Evolutionary conservation across 2,797 vertebrate genomes (phyloP), one percentile per base, ranked within the genome.

Genomic region (Hozukius guyotensis): DNA sequence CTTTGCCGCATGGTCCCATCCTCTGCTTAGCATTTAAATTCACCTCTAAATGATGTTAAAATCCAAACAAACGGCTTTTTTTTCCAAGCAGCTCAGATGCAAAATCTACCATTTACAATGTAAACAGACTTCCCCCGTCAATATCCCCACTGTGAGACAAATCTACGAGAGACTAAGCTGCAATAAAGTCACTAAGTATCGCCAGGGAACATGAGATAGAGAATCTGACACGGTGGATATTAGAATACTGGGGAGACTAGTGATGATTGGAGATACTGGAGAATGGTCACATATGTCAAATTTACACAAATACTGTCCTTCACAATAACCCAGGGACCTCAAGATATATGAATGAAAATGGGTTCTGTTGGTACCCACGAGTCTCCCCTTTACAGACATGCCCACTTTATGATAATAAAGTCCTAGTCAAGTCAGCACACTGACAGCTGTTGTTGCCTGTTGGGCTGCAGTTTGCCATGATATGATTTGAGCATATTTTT

Each of bases 1-100:
- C 52, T 16, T 69, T 25, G 4, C 36, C 1, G 18, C 27, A 36
- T 14, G 32, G 13, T 52, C 72, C 22, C 55, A 7, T 69, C 73
- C 5, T 61, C 84, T 74, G 77, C 67, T 84, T 18, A 32, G 63
- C 46, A 52, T 84, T 81, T 84, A 31, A 79, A 18, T 63, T 65
- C 6, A 29, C 52, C 67, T 77, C 61, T 5, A 63, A 59, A 82
- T 52, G 18, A 84, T 60, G 25, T 60, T 81, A 27, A 78, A 77
- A 57, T 78, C 24, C 61, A 20, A 67, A 74, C 14, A 72, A 78
- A 53, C 4, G 4, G 46, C n/a, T 24, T 60, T 53, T 60, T 42
- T 46, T 65, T 22, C 2, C 1, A 0, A 16, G 31, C 38, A 49
- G 34, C 27, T 71, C 29, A 60, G 34, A 78, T 27, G 9, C 49